phyloP scores from a whole-genome alignment of 2,888 invertebrate genomes.

The Ganaspis brasiliensis region DNA sequence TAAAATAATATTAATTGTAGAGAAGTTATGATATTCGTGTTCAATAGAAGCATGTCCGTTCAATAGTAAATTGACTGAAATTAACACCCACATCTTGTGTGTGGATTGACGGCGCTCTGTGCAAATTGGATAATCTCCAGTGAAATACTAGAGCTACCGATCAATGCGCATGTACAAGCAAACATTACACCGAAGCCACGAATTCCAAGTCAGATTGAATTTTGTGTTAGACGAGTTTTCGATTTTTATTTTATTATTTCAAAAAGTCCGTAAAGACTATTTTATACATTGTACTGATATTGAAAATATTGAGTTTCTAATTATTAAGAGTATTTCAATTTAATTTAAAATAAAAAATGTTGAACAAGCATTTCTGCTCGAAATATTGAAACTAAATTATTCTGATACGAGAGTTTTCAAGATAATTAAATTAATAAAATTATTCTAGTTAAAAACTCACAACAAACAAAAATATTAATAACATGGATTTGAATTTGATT shows the following conservation, averaged over 20 bases:
- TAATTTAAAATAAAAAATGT: no score
- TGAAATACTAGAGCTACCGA: constrained; percentile 44
- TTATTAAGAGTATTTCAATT: no score
- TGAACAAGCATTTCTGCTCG: no score
- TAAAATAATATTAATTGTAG: not conserved
- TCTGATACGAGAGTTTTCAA: no score
- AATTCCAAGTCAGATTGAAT: not conserved
- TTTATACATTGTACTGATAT: no score
- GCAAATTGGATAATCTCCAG: constrained; percentile 74
- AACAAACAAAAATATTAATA: no score
- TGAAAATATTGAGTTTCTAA: no score
- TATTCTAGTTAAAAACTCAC: no score
- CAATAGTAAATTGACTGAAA: constrained; percentile 72
- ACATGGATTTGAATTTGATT: no score
- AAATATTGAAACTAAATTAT: no score
- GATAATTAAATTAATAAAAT: no score
- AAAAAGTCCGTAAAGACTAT: no score
- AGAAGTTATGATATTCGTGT: not conserved
- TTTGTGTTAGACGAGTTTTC: not conserved
- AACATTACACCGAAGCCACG: constrained; percentile 16
- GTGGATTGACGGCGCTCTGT: constrained; percentile 73
- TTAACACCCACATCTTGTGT: constrained; percentile 66
- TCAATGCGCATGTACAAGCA: constrained; percentile 42
- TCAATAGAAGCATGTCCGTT: constrained; percentile 23
- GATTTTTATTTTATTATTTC: not conserved